Percentiles rank a stretch among this genome's conserved stretches.
Conservation (phyloP, 2,888 invertebrate genomes). For the Steinernema scapterisci region DNA sequence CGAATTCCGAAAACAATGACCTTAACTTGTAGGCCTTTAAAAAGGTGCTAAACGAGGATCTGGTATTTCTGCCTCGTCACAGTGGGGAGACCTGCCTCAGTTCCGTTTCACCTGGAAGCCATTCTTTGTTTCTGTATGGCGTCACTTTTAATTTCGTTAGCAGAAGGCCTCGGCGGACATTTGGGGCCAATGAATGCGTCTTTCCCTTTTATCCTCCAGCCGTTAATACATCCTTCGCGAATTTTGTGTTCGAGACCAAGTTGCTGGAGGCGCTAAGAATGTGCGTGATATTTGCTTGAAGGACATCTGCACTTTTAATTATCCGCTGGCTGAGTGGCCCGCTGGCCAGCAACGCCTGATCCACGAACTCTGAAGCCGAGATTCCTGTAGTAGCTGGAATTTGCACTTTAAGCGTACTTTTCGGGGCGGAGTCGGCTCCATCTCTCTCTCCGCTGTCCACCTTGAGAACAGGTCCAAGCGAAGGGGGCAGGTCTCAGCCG, state of each 20-base stretch:
- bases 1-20: too few relatives aligned
- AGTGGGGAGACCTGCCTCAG: too few relatives aligned
- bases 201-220: too few relatives aligned
- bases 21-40: too few relatives aligned
- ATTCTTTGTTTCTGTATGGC: too few relatives aligned
- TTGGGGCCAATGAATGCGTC: too few relatives aligned
- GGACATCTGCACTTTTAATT: slow-evolving; percentile 28
- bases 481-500: slow-evolving; percentile 15
- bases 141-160: too few relatives aligned
- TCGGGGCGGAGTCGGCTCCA: not conserved
- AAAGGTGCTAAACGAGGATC: too few relatives aligned
- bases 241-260: slow-evolving; percentile 5
- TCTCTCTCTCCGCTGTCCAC: slow-evolving; percentile 8
- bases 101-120: too few relatives aligned
- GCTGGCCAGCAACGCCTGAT: slow-evolving; percentile 3
- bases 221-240: not conserved
- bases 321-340: slow-evolving; percentile 17
- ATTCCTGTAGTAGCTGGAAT: slow-evolving; percentile 6
- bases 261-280: slow-evolving; percentile 12
- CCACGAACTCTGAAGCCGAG: slow-evolving; percentile 22
- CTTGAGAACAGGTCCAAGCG: slow-evolving; percentile 9
- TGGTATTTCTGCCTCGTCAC: too few relatives aligned
- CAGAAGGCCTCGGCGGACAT: too few relatives aligned
- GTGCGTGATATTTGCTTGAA: slow-evolving; percentile 32
- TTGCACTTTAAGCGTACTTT: slow-evolving; percentile 14